Evolutionary conservation across 2,113 vertebrate genomes (phyloP).

Genomic region (Montifringilla adamsi): DNA sequence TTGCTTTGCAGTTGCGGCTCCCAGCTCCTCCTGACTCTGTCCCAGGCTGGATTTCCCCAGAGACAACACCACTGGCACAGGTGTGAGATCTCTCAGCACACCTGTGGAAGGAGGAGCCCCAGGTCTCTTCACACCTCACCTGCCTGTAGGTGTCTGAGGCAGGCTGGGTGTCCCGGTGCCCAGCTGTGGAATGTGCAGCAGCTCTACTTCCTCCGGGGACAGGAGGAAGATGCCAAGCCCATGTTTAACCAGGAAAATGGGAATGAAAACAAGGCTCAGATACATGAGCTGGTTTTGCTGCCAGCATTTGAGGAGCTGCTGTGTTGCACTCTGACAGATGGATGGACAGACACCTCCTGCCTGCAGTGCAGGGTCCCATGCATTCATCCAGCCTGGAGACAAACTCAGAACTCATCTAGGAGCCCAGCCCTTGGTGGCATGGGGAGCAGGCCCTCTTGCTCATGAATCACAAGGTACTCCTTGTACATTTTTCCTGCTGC

Average conservation of each 20-base stretch:
- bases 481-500: not conserved
- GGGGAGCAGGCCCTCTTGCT: not conserved
- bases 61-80: not conserved
- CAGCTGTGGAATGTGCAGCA: rapidly evolving
- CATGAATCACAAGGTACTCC: not conserved
- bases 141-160: not conserved
- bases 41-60: not conserved
- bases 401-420: not conserved
- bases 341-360: not conserved
- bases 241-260: rapidly evolving
- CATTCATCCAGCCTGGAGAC: rapidly evolving
- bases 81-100: not conserved
- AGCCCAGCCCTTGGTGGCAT: not conserved
- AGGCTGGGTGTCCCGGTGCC: not conserved
- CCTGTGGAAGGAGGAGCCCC: not conserved
- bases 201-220: not conserved
- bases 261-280: not conserved
- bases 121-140: not conserved
- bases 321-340: not conserved
- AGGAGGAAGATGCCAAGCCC: not conserved
- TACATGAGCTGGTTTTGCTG: not conserved
- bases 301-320: not conserved
- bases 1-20: not conserved
- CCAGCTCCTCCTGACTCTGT: not conserved
- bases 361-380: not conserved